These are phyloP conservation scores for Cartodere bifasciata DNA, from an alignment of 2,888 invertebrate genomes.

Conservation along the genomic window DNA sequence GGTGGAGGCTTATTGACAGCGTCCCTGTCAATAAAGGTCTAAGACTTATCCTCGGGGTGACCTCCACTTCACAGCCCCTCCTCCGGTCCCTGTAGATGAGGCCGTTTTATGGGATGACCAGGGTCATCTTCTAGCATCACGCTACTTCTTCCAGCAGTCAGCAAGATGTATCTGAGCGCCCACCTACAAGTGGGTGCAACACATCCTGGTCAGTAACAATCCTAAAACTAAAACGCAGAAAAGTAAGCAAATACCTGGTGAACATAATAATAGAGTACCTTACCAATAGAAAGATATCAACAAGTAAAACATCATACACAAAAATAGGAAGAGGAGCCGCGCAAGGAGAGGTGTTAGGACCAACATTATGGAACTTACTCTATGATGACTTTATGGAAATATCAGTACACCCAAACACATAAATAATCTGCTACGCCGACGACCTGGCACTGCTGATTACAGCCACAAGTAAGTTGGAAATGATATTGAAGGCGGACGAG, in stretches of 20 bases:
- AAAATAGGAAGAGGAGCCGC: slow-evolving; percentile 5
- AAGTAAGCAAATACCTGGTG: slow-evolving; percentile 7
- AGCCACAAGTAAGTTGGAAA: background rate
- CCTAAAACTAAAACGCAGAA: too few species aligned
- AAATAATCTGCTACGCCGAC: slow-evolving; percentile 5
- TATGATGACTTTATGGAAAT: slow-evolving; percentile 5
- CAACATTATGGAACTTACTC: slow-evolving; percentile 1
- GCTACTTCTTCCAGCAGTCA: too few species aligned
- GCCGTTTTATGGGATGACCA: too few species aligned
- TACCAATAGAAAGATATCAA: background rate
- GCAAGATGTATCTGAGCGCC: too few species aligned
- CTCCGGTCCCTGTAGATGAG: too few species aligned
- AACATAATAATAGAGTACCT: slow-evolving; percentile 11
- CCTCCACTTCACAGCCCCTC: too few species aligned
- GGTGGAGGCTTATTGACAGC: too few species aligned
- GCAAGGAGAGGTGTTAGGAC: slow-evolving; percentile 3
- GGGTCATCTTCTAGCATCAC: too few species aligned
- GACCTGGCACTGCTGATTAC: slow-evolving; percentile 3
- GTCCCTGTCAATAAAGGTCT: too few species aligned
- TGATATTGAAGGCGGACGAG: background rate
- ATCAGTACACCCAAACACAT: background rate
- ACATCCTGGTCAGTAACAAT: too few species aligned
- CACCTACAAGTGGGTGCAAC: too few species aligned
- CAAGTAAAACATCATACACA: background rate
- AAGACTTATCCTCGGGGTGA: too few species aligned